A percentile compares a stretch with the other conserved stretches of the same genome.
Conservation (phyloP, 2,113 vertebrate species). For the Puntigrus tetrazona region DNA sequence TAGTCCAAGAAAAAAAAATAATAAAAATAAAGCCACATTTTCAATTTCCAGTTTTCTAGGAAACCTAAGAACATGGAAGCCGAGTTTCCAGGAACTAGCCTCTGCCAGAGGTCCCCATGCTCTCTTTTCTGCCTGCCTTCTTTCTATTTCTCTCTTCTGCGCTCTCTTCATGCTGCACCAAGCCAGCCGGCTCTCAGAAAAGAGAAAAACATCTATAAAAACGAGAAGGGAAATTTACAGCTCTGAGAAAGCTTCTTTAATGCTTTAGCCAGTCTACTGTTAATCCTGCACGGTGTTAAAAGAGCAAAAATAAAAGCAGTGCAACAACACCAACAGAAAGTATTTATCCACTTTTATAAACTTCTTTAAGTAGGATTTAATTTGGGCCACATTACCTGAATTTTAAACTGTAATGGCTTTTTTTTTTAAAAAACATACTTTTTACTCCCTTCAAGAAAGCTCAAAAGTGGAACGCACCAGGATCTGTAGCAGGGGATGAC, state of each 20-base stretch:
- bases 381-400: background rate
- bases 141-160: constrained; percentile 16
- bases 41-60: constrained; percentile 90
- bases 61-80: constrained; percentile 87
- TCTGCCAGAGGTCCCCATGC: constrained; percentile 78
- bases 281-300: constrained; percentile 12
- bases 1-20: too few relatives aligned
- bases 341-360: background rate
- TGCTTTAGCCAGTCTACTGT: constrained; percentile 57
- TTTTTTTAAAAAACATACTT: background rate
- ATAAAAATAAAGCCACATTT: constrained; percentile 75
- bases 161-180: background rate
- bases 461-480: background rate
- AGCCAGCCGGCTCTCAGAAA: constrained; percentile 67
- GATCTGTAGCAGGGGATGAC: constrained; percentile 13
- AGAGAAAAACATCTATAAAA: constrained; percentile 74
- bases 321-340: constrained; percentile 4
- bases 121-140: constrained; percentile 21
- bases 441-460: background rate
- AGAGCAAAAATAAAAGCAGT: background rate
- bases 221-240: constrained; percentile 73
- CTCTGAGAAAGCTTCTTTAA: constrained; percentile 71
- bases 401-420: background rate
- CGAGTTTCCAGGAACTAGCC: constrained; percentile 87
- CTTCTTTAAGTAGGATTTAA: background rate